Conservation (phyloP, 2,113 vertebrate species). For the Theristicus caerulescens region DNA sequence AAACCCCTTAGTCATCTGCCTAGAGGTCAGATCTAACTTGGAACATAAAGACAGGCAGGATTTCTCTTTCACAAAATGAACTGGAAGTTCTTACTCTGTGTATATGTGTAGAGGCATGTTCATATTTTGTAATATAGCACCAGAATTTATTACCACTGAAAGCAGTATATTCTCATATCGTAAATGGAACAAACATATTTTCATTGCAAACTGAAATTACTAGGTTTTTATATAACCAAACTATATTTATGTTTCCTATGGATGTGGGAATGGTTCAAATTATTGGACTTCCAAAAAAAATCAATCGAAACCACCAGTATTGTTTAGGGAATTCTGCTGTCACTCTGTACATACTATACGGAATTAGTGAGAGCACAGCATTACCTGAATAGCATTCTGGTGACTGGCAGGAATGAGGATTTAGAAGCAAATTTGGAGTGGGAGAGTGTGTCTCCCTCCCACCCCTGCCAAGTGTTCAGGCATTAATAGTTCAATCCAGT, state of each 20-base stretch:
- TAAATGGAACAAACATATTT: neutral
- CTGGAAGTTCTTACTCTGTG: neutral
- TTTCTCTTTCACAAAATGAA: neutral
- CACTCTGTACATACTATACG: rapidly evolving
- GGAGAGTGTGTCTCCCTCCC: neutral
- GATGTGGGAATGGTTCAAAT: neutral
- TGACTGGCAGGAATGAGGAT: neutral
- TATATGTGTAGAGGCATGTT: neutral
- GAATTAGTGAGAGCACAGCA: neutral
- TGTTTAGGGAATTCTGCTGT: neutral
- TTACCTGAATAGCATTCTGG: neutral
- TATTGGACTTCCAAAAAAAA: neutral
- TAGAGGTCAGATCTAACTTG: neutral
- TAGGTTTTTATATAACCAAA: neutral
- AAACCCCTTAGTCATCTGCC: neutral
- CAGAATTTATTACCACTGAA: neutral
- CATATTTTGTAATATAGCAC: neutral
- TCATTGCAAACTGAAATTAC: neutral
- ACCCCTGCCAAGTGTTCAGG: neutral
- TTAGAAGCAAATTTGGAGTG: neutral
- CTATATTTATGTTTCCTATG: neutral
- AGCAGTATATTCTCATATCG: neutral
- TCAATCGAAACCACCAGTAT: neutral
- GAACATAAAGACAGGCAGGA: neutral
- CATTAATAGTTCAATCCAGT: neutral